Conservation (phyloP, 2,888 invertebrate species). For the Apotomis capreana region DNA sequence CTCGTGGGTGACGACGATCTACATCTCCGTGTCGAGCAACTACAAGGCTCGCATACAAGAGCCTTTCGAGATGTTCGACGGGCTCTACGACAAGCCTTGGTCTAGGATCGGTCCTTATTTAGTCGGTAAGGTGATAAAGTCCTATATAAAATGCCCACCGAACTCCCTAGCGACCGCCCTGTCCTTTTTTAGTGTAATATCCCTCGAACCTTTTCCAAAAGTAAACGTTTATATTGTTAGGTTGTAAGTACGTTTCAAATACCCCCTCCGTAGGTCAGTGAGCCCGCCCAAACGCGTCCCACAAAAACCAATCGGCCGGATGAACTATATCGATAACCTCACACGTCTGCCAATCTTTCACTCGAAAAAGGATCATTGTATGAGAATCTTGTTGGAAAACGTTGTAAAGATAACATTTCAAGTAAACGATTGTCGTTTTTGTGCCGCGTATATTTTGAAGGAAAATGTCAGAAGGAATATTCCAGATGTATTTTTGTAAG, state of each 20-base stretch:
- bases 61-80: constrained; percentile 92
- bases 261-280: constrained; percentile 55
- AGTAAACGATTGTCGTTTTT: background rate
- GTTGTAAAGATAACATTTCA: background rate
- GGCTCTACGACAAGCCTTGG: constrained; percentile 93
- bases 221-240: constrained; percentile 44
- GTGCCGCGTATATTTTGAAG: background rate
- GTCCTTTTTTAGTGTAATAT: constrained; percentile 31
- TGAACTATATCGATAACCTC: constrained; percentile 57
- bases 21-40: constrained; percentile 88
- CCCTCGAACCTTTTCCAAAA: constrained; percentile 35
- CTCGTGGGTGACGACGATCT: constrained; percentile 90
- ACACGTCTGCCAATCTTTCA: constrained; percentile 43
- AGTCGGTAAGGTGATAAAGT: constrained; percentile 81
- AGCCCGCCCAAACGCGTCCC: constrained; percentile 52
- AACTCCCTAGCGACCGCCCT: constrained; percentile 31
- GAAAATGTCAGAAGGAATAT: background rate
- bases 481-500: background rate
- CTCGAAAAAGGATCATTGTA: constrained; percentile 46
- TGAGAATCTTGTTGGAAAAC: constrained; percentile 21
- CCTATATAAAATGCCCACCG: constrained; percentile 8
- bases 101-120: constrained; percentile 91
- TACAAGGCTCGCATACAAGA: constrained; percentile 90
- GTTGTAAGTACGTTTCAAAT: constrained; percentile 48
- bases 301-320: constrained; percentile 55